phyloP scores from a whole-genome alignment of 2,888 invertebrate species.

The Epiblema foenella region DNA sequence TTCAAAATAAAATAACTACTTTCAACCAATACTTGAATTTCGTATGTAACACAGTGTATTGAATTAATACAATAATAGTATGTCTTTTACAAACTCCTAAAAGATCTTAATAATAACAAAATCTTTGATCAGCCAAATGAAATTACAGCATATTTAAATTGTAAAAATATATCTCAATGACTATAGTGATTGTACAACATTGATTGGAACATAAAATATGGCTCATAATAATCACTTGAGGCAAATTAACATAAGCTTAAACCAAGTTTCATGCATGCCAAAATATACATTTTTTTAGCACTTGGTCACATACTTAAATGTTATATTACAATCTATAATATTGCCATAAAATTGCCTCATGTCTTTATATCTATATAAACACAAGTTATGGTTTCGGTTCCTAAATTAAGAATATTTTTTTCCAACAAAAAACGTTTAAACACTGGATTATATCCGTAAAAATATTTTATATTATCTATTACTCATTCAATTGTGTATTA shows the following conservation, averaged over 20 bases:
- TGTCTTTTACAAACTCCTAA: conserved; percentile 55
- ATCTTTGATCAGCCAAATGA: conserved; percentile 41
- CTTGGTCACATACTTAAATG: conserved; percentile 29
- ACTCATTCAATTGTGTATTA: conserved; percentile 47
- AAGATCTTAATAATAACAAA: conserved; percentile 44
- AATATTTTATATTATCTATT: conserved; percentile 33
- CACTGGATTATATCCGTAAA: conserved; percentile 39
- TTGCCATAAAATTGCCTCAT: conserved; percentile 43
- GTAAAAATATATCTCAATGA: conserved; percentile 64
- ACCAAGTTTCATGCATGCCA: conserved; percentile 36
- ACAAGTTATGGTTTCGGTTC: conserved; percentile 22
- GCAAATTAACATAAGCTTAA: conserved; percentile 55
- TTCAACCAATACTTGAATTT: conserved; percentile 46
- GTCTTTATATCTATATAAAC: conserved; percentile 29
- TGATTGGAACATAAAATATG: conserved; percentile 75
- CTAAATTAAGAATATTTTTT: conserved; percentile 34
- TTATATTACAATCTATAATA: conserved; percentile 35
- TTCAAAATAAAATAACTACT: conserved; percentile 68
- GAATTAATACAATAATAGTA: conserved; percentile 51
- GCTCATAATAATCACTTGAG: conserved; percentile 68
- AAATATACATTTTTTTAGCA: conserved; percentile 36
- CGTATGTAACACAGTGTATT: conserved; percentile 44
- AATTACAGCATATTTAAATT: conserved; percentile 47
- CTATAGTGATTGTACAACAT: conserved; percentile 66
- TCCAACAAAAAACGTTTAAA: conserved; percentile 23